A percentile compares a stretch with the other conserved stretches of the same genome.
These are phyloP conservation scores for Opisthocomus hoazin DNA, from an alignment of 2,113 vertebrate genomes.

Conservation along the genomic window DNA sequence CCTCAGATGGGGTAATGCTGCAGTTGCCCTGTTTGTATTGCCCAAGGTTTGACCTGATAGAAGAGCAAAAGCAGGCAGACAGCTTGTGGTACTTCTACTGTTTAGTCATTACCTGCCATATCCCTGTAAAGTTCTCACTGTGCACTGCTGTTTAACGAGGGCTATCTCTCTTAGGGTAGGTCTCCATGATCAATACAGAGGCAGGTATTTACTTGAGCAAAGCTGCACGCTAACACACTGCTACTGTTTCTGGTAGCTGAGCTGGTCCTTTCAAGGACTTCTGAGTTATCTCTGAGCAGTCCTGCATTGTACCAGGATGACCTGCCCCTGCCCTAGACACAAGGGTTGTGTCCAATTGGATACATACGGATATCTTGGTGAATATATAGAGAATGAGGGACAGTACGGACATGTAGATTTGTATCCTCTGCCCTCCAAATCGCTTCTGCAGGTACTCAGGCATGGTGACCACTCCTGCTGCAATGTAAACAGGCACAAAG, in stretches of 20 bases:
- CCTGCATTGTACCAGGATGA: background rate
- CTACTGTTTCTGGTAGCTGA: background rate
- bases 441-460: conserved; percentile 88
- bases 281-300: background rate
- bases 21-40: background rate
- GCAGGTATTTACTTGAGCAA: background rate
- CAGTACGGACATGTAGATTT: conserved; percentile 84
- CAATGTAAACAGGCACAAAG: conserved; percentile 88
- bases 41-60: background rate
- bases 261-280: background rate
- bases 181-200: background rate
- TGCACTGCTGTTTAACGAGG: background rate
- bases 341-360: background rate
- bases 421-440: conserved; percentile 89
- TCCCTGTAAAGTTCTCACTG: background rate
- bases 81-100: background rate
- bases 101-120: conserved; percentile 12
- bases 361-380: conserved; percentile 90
- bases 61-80: background rate
- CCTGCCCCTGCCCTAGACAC: background rate
- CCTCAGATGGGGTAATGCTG: background rate
- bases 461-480: conserved; percentile 89
- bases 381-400: conserved; percentile 90
- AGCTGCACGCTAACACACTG: background rate
- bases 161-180: background rate